Evolutionary conservation across 2,888 invertebrate genomes (phyloP), one percentile per base, ranked within the genome.

Genomic region (Melinaea menophilus): DNA sequence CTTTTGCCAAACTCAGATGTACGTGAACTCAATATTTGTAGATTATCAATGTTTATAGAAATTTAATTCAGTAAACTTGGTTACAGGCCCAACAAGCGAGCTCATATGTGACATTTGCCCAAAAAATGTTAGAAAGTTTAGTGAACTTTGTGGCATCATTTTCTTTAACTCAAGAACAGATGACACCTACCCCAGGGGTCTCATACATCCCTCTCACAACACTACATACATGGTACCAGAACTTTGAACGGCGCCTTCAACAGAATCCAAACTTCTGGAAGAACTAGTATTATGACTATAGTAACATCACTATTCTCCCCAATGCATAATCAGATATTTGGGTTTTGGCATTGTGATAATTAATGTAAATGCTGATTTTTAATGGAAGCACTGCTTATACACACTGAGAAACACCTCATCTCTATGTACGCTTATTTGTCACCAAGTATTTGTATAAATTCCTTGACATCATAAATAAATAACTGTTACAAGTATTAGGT

Each of bases 191-290:
- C 69, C 95, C 96, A 0, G 93, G 92, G 0, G 96, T 97, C 70
- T 94, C 94, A 7, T 97, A 95, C 86, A 95, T 99, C 59, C 99
- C 99, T 0, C 88, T 98, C 41, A 95, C 94, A 63, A 95, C 95
- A 0, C 92, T 99, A 47, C 96, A 98, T 80, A 95, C 94, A 37
- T 99, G 99, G 99, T 99, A 96, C 79, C 94, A 95, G 69, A 98
- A 95, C 80, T 99, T 99, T 79, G 95, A 97, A 79, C 91, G 98
- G 73, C 92, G 97, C 73, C 88, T 99, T 68, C 94, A 95, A 72
- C 95, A 95, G 70, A 98, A 98, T 89, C 98, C 98, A 1, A 95
- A 97, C 80, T 99, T 98, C 83, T 99, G 98, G 99, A 97, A 94
- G 76, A 84, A 82, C 71, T 82, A 84, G 73, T 67, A 64, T 56